Conservation (phyloP, 1,140 invertebrate genomes). For the Drosophila kohkoa region DNA sequence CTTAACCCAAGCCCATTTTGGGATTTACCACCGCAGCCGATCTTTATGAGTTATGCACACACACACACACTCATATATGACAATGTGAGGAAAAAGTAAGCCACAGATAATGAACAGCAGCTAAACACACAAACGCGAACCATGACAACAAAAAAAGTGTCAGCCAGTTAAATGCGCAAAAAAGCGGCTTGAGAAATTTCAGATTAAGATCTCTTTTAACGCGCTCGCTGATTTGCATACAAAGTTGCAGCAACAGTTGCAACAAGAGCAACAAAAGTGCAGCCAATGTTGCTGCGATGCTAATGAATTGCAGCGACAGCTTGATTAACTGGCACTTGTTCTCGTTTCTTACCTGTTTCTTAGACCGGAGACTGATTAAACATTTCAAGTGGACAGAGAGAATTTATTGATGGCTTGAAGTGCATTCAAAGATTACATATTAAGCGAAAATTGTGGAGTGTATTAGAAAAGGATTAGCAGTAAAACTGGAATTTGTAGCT, state of each 20-base stretch:
- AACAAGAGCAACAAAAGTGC: constrained; percentile 48
- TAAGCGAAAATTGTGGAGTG: no score
- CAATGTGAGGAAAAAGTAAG: constrained; percentile 67
- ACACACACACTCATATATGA: constrained; percentile 44
- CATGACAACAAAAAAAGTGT: constrained; percentile 35
- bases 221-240: constrained; percentile 56
- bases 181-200: constrained; percentile 34
- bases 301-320: constrained; percentile 36
- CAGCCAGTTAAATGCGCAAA: constrained; percentile 37
- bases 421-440: no score
- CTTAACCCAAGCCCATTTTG: constrained; percentile 78
- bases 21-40: constrained; percentile 47
- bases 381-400: no score
- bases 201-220: constrained; percentile 58
- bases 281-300: constrained; percentile 34
- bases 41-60: constrained; percentile 74
- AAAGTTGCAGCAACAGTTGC: constrained; percentile 39
- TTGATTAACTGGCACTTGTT: constrained; percentile 30
- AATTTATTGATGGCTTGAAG: no score
- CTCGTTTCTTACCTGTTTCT: not conserved
- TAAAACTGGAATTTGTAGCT: no score
- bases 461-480: no score
- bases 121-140: constrained; percentile 17
- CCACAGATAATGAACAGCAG: constrained; percentile 65
- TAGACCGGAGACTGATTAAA: not conserved